Evolutionary conservation across 2,797 vertebrate genomes (phyloP), one percentile per base, ranked within the genome.

Genomic region (Vespertilio murinus): DNA sequence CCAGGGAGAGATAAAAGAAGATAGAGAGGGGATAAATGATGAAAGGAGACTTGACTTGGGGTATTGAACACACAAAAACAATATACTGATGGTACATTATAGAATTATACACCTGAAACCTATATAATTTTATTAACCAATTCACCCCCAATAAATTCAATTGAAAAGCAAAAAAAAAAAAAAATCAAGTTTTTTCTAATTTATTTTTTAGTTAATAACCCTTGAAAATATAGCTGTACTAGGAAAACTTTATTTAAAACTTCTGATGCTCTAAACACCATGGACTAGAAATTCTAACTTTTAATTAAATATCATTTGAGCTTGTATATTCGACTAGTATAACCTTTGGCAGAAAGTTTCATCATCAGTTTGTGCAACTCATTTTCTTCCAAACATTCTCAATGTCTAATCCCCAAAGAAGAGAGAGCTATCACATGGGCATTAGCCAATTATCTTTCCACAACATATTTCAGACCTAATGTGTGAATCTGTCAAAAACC

Each of bases 221-320:
- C 38, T 78, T 71, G 14, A 70, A 77, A 83, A 82, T 54, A 77
- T 65, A 42, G 10, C 18, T 77, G 25, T 13, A 20, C 56, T 73
- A 91, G 42, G n/a, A 84, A 64, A 88, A 17, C 1, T 67, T 79
- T 79, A 64, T 61, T 73, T 33, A 92, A 78, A 78, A 92, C 49
- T 67, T 73, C 6, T 59, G 47, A 89, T 79, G 16, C 40, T 78
- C 45, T 14, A 30, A 81, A 90, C 52, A 42, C 5, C 11, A 25
- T 81, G n/a, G 13, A 75, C 30, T 69, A 90, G 23, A 95, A 95
- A 86, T 81, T 81, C 61, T 75, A 93, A 77, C 45, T 38, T 86
- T 17, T 87, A 64, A 87, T 90, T 69, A 90, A 61, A 70, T 75
- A 69, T 69, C 70, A 88, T 20, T 94, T 70, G 59, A 87, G 35